Percentiles rank a stretch among this genome's conserved stretches.
These are phyloP conservation scores for Theretra japonica DNA, from an alignment of 2,888 invertebrate genomes.

Conservation along the genomic window DNA sequence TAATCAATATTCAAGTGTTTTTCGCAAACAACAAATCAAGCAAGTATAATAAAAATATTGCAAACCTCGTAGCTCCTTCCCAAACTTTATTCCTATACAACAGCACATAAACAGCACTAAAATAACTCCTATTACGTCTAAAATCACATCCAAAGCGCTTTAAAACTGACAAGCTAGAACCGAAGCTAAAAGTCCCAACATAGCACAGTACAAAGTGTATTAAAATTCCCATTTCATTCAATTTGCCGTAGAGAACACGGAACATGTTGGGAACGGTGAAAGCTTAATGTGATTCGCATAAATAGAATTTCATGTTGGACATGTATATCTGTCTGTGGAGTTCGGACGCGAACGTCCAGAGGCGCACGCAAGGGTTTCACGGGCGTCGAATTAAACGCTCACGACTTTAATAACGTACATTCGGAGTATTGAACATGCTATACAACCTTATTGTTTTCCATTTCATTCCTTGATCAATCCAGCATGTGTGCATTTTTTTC, in stretches of 20 bases:
- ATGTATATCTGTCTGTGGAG: slow-evolving; percentile 46
- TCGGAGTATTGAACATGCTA: no score
- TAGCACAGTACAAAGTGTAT: slow-evolving; percentile 37
- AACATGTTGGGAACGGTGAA: slow-evolving; percentile 62
- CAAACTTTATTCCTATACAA: no score
- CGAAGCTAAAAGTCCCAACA: background rate
- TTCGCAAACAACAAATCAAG: no score
- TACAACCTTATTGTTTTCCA: no score
- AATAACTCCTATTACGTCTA: no score
- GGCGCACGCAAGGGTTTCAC: background rate
- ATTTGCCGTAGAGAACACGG: slow-evolving; percentile 54
- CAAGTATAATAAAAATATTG: no score
- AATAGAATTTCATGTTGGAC: slow-evolving; percentile 68
- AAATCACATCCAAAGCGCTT: background rate
- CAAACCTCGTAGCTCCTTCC: no score
- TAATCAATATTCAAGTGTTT: no score
- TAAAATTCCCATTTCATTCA: slow-evolving; percentile 60
- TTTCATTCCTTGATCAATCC: no score
- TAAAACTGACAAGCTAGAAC: background rate
- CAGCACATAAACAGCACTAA: no score
- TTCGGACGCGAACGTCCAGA: background rate
- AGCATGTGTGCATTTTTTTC: no score
- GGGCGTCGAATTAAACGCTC: background rate
- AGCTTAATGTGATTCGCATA: slow-evolving; percentile 69
- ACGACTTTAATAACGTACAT: background rate